Evolutionary conservation across 2,888 invertebrate genomes (phyloP).

Genomic region (Ornithoptera alexandrae): DNA sequence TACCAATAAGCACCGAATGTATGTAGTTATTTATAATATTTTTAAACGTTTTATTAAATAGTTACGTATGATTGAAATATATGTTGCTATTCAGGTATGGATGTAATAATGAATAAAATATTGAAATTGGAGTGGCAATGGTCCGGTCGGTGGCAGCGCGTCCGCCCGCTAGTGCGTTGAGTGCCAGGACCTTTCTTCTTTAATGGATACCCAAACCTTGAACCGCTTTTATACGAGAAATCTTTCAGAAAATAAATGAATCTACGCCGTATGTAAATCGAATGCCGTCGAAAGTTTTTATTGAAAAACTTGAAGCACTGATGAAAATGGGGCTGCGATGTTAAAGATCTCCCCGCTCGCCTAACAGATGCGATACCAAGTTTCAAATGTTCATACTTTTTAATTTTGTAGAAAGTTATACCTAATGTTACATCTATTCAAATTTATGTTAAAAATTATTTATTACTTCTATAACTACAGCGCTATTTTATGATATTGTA

Average conservation of each 20-base stretch:
- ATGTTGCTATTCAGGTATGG: slow-evolving; percentile 44
- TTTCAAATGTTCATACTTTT: slow-evolving; percentile 48
- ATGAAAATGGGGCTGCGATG: slow-evolving; percentile 74
- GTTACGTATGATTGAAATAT: slow-evolving; percentile 40
- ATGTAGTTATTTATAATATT: not conserved
- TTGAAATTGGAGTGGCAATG: slow-evolving; percentile 62
- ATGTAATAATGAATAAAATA: slow-evolving; percentile 49
- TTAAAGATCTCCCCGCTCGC: slow-evolving; percentile 64
- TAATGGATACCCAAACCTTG: slow-evolving; percentile 72
- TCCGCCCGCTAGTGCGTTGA: slow-evolving; percentile 40
- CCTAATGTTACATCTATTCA: slow-evolving; percentile 31
- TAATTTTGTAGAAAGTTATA: slow-evolving; percentile 40
- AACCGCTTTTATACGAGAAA: slow-evolving; percentile 68
- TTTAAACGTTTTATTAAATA: not conserved
- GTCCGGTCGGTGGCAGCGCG: slow-evolving; percentile 41
- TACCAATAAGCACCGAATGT: too few species aligned
- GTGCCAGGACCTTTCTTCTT: slow-evolving; percentile 61
- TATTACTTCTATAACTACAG: slow-evolving; percentile 8
- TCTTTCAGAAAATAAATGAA: slow-evolving; percentile 76
- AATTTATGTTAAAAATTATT: slow-evolving; percentile 22
- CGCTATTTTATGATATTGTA: not conserved
- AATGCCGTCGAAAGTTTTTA: slow-evolving; percentile 75
- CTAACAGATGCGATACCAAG: slow-evolving; percentile 60
- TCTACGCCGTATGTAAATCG: slow-evolving; percentile 78
- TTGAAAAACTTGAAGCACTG: slow-evolving; percentile 78